These are phyloP conservation scores for Syngnathus rostellatus DNA, from an alignment of 2,797 vertebrate species.

Conservation along the genomic window DNA sequence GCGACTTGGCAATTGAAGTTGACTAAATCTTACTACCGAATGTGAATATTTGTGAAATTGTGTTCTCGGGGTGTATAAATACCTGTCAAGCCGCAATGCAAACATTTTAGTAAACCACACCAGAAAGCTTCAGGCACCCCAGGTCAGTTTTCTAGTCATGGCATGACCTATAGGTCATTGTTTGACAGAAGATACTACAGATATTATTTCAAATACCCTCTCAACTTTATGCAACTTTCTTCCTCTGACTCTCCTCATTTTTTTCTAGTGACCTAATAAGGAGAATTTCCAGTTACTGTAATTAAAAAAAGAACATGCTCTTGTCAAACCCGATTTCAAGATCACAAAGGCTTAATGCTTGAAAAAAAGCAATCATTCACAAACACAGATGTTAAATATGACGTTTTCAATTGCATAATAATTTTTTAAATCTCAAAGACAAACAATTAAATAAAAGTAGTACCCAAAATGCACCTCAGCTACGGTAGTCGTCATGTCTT, in stretches of 20 bases:
- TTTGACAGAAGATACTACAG: neutral
- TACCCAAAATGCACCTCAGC: no score
- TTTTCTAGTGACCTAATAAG: neutral
- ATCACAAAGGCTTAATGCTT: no score
- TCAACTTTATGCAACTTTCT: neutral
- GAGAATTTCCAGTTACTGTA: neutral
- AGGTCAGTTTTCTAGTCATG: slow-evolving; percentile 34
- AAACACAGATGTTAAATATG: no score
- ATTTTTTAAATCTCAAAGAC: no score
- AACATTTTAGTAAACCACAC: slow-evolving; percentile 11
- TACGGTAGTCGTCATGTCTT: no score
- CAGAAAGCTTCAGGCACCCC: slow-evolving; percentile 18
- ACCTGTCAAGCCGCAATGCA: slow-evolving; percentile 1
- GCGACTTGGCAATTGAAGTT: neutral
- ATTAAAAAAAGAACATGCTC: neutral
- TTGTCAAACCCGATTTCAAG: no score
- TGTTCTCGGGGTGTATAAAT: slow-evolving; percentile 11
- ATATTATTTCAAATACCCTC: neutral
- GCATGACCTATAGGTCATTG: slow-evolving; percentile 14
- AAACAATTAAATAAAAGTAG: no score
- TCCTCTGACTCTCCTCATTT: neutral
- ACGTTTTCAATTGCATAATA: no score
- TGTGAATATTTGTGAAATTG: slow-evolving; percentile 11
- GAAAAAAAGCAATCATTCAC: no score
- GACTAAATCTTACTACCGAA: neutral